Base-by-base conservation (phyloP, 2,888 invertebrate species). In the Hirtodrosophila cameraria region DNA sequence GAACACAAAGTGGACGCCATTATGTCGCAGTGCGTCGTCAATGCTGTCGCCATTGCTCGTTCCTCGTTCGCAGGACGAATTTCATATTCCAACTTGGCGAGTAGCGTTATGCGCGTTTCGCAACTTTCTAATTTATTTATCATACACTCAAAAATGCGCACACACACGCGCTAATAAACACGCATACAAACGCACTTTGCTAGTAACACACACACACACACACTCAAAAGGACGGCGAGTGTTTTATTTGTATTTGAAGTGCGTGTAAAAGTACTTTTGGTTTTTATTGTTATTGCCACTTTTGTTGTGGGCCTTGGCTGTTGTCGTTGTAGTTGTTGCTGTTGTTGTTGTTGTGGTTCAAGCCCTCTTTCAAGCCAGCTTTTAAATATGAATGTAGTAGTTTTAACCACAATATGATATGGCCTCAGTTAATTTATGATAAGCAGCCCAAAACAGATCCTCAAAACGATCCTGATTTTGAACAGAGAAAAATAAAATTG, bases 1-100 rank as follows among this genome's bases (percentile, higher is more conserved):
- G 87, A 87, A 75, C 81, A 77, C 75, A 80, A 87, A 86, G 77
- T 88, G 87, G 84, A 82, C 87, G 88, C 88, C 87, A 87, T 87
- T 87, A 85, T 87, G 88, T 83, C 87, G 88, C 81, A 80, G 70
- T 69, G 78, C 78, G 71, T 74, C 66, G 76, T 48, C 64, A 63
- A 18, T 31, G 49, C 43, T 42, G 53, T 27, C 54, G 39, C 27
- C 13, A n/a, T n/a, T n/a, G n/a, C n/a, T n/a, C n/a, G n/a, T n/a
- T n/a, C n/a, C n/a, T n/a, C 20, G 13, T 25, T 20, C 11, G 7
- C 18, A 35, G 7, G 20, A 41, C 11, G 43, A 39, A 39, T 65
- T 61, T n/a, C n/a, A n/a, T n/a, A n/a, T n/a, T n/a, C n/a, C 9
- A 63, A 58, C 65, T 46, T 23, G 38, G 53, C 62, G 73, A 70